These are phyloP conservation scores for Heterodera filipjevi DNA, from an alignment of 2,888 invertebrate species.

Conservation along the genomic window DNA sequence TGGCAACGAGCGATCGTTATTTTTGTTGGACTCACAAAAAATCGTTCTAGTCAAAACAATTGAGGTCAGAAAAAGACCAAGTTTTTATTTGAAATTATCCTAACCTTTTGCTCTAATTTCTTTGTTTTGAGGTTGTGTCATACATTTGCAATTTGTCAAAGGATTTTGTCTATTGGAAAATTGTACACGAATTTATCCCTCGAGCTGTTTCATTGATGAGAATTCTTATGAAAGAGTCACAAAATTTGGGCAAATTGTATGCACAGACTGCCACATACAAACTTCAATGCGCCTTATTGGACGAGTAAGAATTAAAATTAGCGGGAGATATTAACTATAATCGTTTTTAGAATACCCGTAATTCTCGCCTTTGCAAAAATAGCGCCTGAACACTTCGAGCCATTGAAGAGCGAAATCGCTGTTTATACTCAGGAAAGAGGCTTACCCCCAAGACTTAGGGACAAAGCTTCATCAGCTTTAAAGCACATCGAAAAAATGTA, in stretches of 20 bases:
- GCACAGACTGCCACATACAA: slow-evolving; percentile 36
- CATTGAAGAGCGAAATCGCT: slow-evolving; percentile 1
- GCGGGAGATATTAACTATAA: not conserved
- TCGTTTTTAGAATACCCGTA: not conserved
- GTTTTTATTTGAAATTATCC: not conserved
- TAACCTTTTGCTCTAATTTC: not conserved
- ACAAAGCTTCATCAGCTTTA: not conserved
- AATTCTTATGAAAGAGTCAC: slow-evolving; percentile 9
- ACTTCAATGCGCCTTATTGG: slow-evolving; percentile 36
- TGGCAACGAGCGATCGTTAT: not conserved
- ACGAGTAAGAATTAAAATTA: slow-evolving; percentile 8
- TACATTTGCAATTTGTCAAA: slow-evolving; percentile 49
- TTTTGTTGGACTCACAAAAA: slow-evolving; percentile 39
- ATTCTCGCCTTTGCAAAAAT: not conserved
- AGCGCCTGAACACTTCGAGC: not conserved
- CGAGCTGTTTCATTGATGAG: slow-evolving; percentile 34
- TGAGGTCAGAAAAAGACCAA: slow-evolving; percentile 13
- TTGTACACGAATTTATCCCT: slow-evolving; percentile 50
- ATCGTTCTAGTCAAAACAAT: slow-evolving; percentile 35
- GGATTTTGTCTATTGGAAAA: slow-evolving; percentile 50
- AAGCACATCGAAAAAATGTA: not conserved
- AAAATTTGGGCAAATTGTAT: slow-evolving; percentile 24
- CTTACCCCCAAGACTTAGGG: not conserved
- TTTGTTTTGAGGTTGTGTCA: slow-evolving; percentile 39
- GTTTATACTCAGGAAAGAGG: slow-evolving; percentile 7